Evolutionary conservation across 2,797 vertebrate genomes (phyloP), one percentile per base, ranked within the genome.

Genomic region (Ctenopoma kingsleyae): DNA sequence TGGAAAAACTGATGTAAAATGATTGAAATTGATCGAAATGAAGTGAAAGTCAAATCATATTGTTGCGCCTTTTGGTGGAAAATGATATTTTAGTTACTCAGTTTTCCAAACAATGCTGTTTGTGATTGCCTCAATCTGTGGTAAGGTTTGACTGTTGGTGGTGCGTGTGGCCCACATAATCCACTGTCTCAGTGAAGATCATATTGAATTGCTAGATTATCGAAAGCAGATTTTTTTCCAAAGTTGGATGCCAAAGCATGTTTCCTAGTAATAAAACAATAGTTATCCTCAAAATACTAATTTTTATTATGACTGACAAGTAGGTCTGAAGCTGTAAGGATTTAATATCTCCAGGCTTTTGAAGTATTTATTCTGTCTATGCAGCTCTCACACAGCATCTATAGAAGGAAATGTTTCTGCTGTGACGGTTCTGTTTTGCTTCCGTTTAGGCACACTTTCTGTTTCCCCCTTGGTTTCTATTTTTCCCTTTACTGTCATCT

Each of bases 401-500:
- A 27, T 63, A 38, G 70, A 32, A 71, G 40, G 38, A 70, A 11
- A 63, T 55, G 49, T 71, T 84, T 74, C 74, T 80, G 5, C 68
- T 71, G 16, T 73, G 27, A 57, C 48, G 76, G 48, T 54, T 82
- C 56, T 80, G 72, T 62, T 86, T 76, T 77, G 65, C 65, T 82
- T 86, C 44, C 66, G 48, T 73, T 70, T 71, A 70, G 78, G 71
- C 78, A 35, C 47, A 70, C 54, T 70, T 71, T 87, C 72, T 76
- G 63, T 84, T 86, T 80, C 52, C 50, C 40, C 82, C 59, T 82
- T 79, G 53, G 44, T 71, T 69, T 76, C 61, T 47, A 35, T 60
- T 74, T 77, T 80, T 87, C 82, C 82, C 74, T 78, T 81, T 19
- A 6, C 70, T 76, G 64, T 80, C 80, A 63, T 86, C 77, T 82